Evolutionary conservation across 2,888 invertebrate species (phyloP).

Genomic region (Acheta domesticus): DNA sequence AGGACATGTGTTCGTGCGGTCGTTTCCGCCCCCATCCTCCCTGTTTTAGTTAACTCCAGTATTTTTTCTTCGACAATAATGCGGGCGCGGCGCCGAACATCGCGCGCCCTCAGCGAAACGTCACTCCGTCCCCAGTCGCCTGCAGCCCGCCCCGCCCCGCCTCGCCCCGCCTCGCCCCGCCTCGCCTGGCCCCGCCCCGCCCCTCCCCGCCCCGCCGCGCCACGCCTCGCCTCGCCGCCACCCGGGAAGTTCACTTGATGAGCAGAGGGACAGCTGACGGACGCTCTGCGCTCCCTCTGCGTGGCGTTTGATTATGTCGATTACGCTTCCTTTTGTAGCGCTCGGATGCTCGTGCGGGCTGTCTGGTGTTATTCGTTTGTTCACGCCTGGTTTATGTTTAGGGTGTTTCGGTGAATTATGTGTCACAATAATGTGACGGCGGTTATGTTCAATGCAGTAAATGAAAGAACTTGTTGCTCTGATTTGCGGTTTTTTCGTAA

Average conservation of each 20-base stretch:
- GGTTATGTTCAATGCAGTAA: too few relatives aligned
- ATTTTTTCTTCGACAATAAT: slow-evolving; percentile 1
- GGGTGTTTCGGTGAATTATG: too few relatives aligned
- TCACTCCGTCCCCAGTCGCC: not conserved
- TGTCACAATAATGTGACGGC: too few relatives aligned
- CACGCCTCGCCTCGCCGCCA: not conserved
- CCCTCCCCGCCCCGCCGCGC: too few relatives aligned
- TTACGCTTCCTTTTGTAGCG: not conserved
- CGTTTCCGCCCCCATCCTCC: not conserved
- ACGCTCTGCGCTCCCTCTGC: not conserved
- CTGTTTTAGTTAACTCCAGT: not conserved
- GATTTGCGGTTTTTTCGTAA: too few relatives aligned
- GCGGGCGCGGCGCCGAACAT: not conserved
- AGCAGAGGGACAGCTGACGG: not conserved
- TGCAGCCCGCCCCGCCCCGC: too few relatives aligned
- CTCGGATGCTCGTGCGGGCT: too few relatives aligned
- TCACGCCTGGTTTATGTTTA: too few relatives aligned
- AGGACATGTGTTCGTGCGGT: not conserved
- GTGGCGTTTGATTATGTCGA: not conserved
- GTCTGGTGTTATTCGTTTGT: too few relatives aligned
- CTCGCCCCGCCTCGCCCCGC: too few relatives aligned
- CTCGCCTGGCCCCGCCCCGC: too few relatives aligned
- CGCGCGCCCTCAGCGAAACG: slow-evolving; percentile 18
- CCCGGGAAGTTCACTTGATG: not conserved
- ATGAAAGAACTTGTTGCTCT: too few relatives aligned